Base-by-base conservation (phyloP, 2,888 invertebrate species). In the Coelopa pilipes region DNA sequence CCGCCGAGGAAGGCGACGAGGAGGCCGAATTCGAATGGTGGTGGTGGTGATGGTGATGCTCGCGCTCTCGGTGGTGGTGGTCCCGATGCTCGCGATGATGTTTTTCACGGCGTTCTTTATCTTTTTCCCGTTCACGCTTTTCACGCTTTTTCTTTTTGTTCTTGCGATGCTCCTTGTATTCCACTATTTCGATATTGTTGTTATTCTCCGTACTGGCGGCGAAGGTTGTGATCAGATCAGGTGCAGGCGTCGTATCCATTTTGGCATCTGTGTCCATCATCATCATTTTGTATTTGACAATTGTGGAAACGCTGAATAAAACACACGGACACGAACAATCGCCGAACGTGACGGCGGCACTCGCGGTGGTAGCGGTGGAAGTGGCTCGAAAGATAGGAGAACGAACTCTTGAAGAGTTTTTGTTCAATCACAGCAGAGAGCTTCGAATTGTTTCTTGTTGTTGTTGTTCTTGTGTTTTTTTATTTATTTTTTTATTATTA, bases 141-240 rank as follows among this genome's bases (percentile, higher is more conserved):
- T 87, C 87, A 57, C 87, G 86, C 78, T 87, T 87, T 79, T 87
- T 87, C 80, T 87, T 87, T 79, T 87, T 87, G 75, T 84, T 85
- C 76, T 87, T 87, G 68, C 84, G 85, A 75, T 85, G 84, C 72
- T 87, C 87, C 76, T 87, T 87, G 67, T 82, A 80, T 24, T 81
- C 81, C 69, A 81, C 76, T 76, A 88, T 87, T 79, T 82, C 87
- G 79, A 86, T 82, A 76, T 84, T 84, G 78, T 85, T 87, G 78
- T 83, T 85, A 34, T 34, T 34, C 81, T 80, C 83, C 74, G 80
- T 80, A 24, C 79, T 80, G 34, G 82, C 79, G 21, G 80, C 82
- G 69, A 81, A 81, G 24, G 69, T 45, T 49, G n/a, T 24, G 12
- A 76, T 70, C 10, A 74, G 46, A n/a, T 75, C 77, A 19, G 78